Percentiles rank a stretch among this genome's conserved stretches.
Conservation (phyloP, 64 coral and sea anemone genomes). For the Acropora yongei region DNA sequence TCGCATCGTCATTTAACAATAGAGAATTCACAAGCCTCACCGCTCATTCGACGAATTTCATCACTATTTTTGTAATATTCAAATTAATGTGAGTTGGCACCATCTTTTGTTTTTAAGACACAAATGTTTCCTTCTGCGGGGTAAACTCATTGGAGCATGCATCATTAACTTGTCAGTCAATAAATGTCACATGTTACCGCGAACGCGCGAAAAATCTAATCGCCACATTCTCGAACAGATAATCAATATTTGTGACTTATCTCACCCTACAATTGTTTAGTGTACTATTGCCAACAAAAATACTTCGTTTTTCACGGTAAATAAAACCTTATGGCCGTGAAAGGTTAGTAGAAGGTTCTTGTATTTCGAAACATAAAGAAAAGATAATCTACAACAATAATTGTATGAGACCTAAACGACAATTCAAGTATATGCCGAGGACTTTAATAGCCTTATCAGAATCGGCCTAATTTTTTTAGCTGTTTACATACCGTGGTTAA, state of each 20-base stretch:
- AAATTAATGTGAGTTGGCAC: conserved; percentile 17
- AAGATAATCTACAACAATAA: background rate
- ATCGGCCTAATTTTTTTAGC: background rate
- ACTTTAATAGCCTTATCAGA: background rate
- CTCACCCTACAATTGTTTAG: background rate
- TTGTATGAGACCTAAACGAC: background rate
- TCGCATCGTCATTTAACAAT: background rate
- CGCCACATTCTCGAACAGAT: conserved; percentile 6
- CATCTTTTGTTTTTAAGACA: conserved; percentile 21
- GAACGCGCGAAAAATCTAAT: conserved; percentile 38
- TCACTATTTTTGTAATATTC: conserved; percentile 17
- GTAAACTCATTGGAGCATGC: background rate
- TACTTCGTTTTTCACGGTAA: background rate
- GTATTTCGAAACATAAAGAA: background rate
- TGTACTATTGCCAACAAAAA: background rate
- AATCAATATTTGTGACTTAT: conserved; percentile 26
- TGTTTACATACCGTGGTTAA: background rate
- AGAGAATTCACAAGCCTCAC: no score
- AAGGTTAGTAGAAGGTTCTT: background rate
- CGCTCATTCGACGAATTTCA: background rate
- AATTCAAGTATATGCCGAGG: background rate
- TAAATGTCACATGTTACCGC: background rate
- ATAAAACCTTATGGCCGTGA: background rate
- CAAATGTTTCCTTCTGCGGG: background rate
- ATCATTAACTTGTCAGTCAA: conserved; percentile 27